Base-by-base conservation (phyloP, 2,888 invertebrate species). In the Ophion obscuratus region DNA sequence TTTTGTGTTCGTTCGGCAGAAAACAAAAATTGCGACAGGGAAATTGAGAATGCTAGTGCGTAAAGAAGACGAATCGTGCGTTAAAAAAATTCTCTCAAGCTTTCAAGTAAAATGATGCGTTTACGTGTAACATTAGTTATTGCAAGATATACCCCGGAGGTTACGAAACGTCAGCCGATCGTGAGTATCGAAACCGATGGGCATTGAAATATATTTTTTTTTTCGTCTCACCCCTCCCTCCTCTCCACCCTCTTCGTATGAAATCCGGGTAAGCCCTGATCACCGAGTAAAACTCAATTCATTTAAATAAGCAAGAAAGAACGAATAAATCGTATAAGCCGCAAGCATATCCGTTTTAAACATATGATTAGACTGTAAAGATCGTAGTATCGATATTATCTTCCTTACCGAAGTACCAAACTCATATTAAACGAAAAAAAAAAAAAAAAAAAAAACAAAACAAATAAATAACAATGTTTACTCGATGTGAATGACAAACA, bases 271-370 rank as follows among this genome's bases (percentile, higher is more conserved):
- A 40, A 66, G 80, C 61, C 80, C 83, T 64, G 73, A 86, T 83
- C 80, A 83, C 80, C 86, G 83, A 70, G 81, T 80, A 44, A 81
- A 81, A 64, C 81, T 81, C 81, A 57, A 81, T 77, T 74, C 62
- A 68, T 75, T 76, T 74, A 40, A 61, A 82, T 53, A 77, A 57
- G 68, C 20, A 77, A 83, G 31, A 67, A 74, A 74, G 47, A 81
- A 44, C 59, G 57, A 24, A 53, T 36, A 68, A 78, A 79, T 83
- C 62, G 68, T 76, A 79, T 90, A 90, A 89, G 89, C 90, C 89
- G 87, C 86, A 91, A 90, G 92, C 93, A 93, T 93, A 93, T 93
- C 93, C 91, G 90, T 88, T 91, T 77, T 89, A 92, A 89, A 92
- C 92, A 92, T 93, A 92, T 91, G 90, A 93, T 90, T 92, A 91